A percentile compares a stretch with the other conserved stretches of the same genome.
Conservation (phyloP, 1,140 invertebrate genomes). For the Zaprionus taronus region DNA sequence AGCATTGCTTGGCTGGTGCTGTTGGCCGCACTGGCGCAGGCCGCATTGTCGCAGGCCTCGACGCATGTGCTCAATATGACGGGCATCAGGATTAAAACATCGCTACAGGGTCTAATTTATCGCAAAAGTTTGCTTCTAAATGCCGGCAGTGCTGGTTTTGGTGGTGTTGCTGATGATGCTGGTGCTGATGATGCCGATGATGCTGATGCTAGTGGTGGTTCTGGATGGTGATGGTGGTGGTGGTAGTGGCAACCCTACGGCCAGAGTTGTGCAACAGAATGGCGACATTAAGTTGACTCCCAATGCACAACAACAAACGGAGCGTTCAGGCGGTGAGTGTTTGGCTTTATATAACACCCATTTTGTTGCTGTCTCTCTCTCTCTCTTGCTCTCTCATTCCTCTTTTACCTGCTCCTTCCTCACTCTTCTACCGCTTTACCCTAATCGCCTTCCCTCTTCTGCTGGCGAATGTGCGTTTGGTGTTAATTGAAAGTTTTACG, state of each 20-base stretch:
- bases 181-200: constrained; percentile 43
- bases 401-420: too few relatives aligned
- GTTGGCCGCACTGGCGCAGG: constrained; percentile 90
- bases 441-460: neutral
- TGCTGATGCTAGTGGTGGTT: constrained; percentile 1
- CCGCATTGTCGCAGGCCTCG: constrained; percentile 92
- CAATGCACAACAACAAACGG: constrained; percentile 45
- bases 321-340: constrained; percentile 56
- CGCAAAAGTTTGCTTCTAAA: constrained; percentile 83
- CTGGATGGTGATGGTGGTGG: constrained; percentile 38
- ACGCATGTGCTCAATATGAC: constrained; percentile 92
- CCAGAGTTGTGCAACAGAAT: constrained; percentile 39
- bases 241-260: constrained; percentile 12
- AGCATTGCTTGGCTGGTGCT: constrained; percentile 90
- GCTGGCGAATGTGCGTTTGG: constrained; percentile 55
- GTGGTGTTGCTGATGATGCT: constrained; percentile 45
- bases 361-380: neutral
- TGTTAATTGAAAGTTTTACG: constrained; percentile 68
- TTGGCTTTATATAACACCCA: constrained; percentile 20
- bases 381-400: too few relatives aligned
- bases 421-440: neutral
- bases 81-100: constrained; percentile 91
- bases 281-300: constrained; percentile 47
- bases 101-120: constrained; percentile 89
- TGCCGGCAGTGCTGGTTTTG: constrained; percentile 52